phyloP scores from a whole-genome alignment of 1,140 invertebrate species.

The Brachionus calyciflorus region DNA sequence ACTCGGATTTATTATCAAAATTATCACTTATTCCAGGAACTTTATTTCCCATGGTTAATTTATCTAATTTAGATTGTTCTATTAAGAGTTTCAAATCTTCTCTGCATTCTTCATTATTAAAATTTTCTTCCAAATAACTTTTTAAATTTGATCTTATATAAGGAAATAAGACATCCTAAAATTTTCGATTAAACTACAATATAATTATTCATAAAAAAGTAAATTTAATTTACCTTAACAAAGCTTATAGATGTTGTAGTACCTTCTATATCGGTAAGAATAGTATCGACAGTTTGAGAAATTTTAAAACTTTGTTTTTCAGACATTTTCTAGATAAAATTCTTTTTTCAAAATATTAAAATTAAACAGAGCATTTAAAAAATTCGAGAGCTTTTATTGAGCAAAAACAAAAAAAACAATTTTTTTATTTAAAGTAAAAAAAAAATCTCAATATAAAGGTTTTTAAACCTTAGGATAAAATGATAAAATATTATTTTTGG shows the following conservation, averaged over 20 bases:
- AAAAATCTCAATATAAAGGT: too few species aligned
- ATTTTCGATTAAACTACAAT: neutral
- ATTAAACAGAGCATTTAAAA: too few species aligned
- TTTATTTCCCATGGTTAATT: neutral
- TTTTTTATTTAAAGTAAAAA: too few species aligned
- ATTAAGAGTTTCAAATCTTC: constrained; percentile 14
- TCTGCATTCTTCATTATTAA: constrained; percentile 3
- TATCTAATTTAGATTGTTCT: neutral
- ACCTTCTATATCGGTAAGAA: constrained; percentile 41
- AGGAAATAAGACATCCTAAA: constrained; percentile 41
- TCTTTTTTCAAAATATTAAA: too few species aligned
- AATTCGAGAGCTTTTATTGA: too few species aligned
- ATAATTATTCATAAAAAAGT: neutral
- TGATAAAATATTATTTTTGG: too few species aligned
- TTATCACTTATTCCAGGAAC: neutral
- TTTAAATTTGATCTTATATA: constrained; percentile 23
- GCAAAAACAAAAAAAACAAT: too few species aligned
- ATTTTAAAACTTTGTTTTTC: constrained; percentile 1
- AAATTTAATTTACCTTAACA: constrained; percentile 12
- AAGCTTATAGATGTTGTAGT: constrained; percentile 43
- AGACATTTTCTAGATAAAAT: neutral
- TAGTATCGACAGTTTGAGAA: neutral
- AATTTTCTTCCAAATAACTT: constrained; percentile 22
- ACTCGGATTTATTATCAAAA: neutral
- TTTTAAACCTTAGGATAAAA: too few species aligned